Conservation (phyloP, 2,113 vertebrate genomes). For the Xenopus borealis region DNA sequence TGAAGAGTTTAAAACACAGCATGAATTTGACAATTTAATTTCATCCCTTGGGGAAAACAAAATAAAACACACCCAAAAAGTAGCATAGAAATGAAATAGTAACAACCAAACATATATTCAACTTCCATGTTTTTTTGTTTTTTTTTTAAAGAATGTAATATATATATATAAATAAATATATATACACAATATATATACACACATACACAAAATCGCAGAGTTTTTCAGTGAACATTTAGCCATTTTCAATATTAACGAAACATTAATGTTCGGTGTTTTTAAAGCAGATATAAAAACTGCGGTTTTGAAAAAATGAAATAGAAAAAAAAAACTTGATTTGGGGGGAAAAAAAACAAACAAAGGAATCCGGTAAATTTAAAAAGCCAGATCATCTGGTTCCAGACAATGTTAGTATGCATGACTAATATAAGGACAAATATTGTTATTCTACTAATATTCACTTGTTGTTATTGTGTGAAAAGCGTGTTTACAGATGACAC, state of each 20-base stretch:
- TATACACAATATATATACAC: constrained; percentile 10
- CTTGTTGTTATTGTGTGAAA: constrained; percentile 89
- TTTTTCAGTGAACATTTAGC: constrained; percentile 91
- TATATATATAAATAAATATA: constrained; percentile 53
- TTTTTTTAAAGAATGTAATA: constrained; percentile 77
- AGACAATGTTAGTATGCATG: constrained; percentile 96
- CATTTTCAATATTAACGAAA: constrained; percentile 88
- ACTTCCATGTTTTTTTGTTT: constrained; percentile 67
- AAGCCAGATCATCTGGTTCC: constrained; percentile 67
- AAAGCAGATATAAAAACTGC: constrained; percentile 76
- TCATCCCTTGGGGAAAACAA: constrained; percentile 65
- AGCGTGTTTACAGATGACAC: constrained; percentile 93
- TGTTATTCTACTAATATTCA: constrained; percentile 92
- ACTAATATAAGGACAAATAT: constrained; percentile 83
- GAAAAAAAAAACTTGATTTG: constrained; percentile 51
- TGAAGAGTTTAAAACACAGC: constrained; percentile 81
- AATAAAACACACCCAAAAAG: constrained; percentile 52
- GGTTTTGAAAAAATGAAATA: constrained; percentile 68
- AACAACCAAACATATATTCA: constrained; percentile 73
- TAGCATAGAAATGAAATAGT: constrained; percentile 75
- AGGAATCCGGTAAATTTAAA: constrained; percentile 60
- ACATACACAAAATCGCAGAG: constrained; percentile 79
- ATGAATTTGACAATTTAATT: constrained; percentile 77
- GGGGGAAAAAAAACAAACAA: constrained; percentile 52
- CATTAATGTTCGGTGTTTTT: constrained; percentile 91